These are phyloP conservation scores for Acropora yongei DNA, from an alignment of 64 coral and sea anemone species.

Conservation along the genomic window DNA sequence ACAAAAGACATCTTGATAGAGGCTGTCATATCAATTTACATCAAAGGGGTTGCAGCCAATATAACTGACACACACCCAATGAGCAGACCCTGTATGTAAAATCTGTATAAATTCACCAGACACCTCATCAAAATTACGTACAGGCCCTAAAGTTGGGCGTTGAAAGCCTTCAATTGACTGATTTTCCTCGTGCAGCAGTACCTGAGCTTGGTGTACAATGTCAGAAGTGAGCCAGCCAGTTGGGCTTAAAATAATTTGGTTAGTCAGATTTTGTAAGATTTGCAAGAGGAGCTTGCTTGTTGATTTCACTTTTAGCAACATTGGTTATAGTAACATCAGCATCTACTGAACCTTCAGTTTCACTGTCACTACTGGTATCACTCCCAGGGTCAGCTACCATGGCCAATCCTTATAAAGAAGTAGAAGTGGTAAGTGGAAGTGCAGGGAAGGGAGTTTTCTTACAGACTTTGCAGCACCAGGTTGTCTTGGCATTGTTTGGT, in stretches of 20 bases:
- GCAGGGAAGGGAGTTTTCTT: constrained; percentile 20
- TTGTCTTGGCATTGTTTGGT: constrained; percentile 52
- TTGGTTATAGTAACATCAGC: constrained; percentile 20
- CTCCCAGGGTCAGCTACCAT: background rate
- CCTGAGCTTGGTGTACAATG: constrained; percentile 34
- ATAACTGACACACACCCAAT: constrained; percentile 52
- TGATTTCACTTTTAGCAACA: constrained; percentile 5
- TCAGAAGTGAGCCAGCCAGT: constrained; percentile 69
- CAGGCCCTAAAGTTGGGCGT: constrained; percentile 10
- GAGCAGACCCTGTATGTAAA: constrained; percentile 30
- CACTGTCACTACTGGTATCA: background rate
- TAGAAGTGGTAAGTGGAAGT: constrained; percentile 24
- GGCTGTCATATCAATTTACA: constrained; percentile 47
- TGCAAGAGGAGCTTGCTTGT: constrained; percentile 18
- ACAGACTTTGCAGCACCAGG: constrained; percentile 36
- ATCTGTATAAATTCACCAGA: constrained; percentile 37
- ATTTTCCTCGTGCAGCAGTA: constrained; percentile 16
- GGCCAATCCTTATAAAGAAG: background rate
- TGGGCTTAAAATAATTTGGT: constrained; percentile 43
- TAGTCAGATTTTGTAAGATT: constrained; percentile 33
- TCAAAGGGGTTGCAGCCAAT: constrained; percentile 9
- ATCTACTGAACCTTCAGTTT: constrained; percentile 8
- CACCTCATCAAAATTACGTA: constrained; percentile 15
- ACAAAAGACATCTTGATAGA: constrained; percentile 18
- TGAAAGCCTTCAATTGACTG: constrained; percentile 33